Conservation (phyloP, 2,888 invertebrate species). For the Xestia xanthographa region DNA sequence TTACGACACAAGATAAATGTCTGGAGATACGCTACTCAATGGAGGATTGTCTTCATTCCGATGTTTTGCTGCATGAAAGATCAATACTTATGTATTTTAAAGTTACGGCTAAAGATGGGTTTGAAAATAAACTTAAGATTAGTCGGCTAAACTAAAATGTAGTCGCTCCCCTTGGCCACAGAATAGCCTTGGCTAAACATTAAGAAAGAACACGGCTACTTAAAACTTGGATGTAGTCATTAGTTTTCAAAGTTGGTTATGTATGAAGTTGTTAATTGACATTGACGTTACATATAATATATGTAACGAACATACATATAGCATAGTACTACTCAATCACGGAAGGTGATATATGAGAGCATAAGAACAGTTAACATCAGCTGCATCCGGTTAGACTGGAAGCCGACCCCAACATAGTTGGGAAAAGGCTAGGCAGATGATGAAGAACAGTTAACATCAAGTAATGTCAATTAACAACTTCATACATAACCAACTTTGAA, state of each 20-base stretch:
- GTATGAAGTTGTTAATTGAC: too few relatives aligned
- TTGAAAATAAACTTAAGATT: not conserved
- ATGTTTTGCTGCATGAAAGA: not conserved
- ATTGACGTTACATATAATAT: too few relatives aligned
- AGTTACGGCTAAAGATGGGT: not conserved
- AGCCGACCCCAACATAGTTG: too few relatives aligned
- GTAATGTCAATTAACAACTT: not conserved
- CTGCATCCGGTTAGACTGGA: too few relatives aligned
- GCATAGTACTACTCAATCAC: slow-evolving; percentile 8
- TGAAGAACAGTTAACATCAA: not conserved
- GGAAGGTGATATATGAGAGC: slow-evolving; percentile 9
- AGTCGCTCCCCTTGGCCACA: too few relatives aligned
- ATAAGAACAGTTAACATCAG: not conserved
- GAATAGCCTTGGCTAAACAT: not conserved
- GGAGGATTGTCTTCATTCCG: not conserved
- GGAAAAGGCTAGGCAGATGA: too few relatives aligned
- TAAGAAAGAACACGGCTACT: not conserved
- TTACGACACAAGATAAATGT: slow-evolving; percentile 9
- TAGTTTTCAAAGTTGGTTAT: not conserved
- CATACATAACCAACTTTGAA: too few relatives aligned
- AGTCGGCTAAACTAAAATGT: not conserved
- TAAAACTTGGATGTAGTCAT: not conserved
- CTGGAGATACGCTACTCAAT: slow-evolving; percentile 3
- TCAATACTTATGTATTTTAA: not conserved
- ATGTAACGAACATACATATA: not conserved